Conservation (phyloP, 2,888 invertebrate genomes). For the Acheta domesticus region DNA sequence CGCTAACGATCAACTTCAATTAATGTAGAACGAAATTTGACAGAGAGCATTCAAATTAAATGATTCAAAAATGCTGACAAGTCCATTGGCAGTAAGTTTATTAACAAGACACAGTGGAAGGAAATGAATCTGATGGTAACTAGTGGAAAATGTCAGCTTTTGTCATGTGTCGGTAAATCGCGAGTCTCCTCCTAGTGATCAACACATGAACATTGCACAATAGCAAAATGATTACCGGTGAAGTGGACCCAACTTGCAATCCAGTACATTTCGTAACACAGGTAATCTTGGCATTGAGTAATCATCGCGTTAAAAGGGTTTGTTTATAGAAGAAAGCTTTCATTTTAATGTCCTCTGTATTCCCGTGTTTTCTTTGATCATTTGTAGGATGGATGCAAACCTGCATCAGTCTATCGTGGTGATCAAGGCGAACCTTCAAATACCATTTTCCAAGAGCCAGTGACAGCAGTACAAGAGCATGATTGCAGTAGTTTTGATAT, state of each 20-base stretch:
- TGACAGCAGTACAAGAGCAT: slow-evolving; percentile 45
- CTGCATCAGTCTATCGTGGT: slow-evolving; percentile 33
- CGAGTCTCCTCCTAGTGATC: too few species aligned
- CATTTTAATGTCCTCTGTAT: background rate
- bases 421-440: slow-evolving; percentile 34
- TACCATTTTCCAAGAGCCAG: slow-evolving; percentile 43
- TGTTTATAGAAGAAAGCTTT: background rate
- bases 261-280: slow-evolving; percentile 38
- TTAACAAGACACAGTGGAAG: too few species aligned
- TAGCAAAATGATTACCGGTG: slow-evolving; percentile 20
- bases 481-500: slow-evolving; percentile 85
- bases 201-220: too few species aligned
- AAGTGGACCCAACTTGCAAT: slow-evolving; percentile 33
- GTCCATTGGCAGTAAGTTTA: too few species aligned
- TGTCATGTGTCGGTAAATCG: too few species aligned
- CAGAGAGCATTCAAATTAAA: too few species aligned
- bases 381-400: slow-evolving; percentile 38
- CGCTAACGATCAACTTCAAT: too few species aligned
- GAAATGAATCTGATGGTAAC: too few species aligned
- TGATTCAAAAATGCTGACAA: too few species aligned
- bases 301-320: background rate
- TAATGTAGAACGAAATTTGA: too few species aligned
- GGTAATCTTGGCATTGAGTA: slow-evolving; percentile 27
- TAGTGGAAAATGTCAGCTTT: too few species aligned
- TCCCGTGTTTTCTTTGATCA: too few species aligned